Evolutionary conservation across 2,113 vertebrate genomes (phyloP).

Genomic region (Trichomycterus rosablanca): DNA sequence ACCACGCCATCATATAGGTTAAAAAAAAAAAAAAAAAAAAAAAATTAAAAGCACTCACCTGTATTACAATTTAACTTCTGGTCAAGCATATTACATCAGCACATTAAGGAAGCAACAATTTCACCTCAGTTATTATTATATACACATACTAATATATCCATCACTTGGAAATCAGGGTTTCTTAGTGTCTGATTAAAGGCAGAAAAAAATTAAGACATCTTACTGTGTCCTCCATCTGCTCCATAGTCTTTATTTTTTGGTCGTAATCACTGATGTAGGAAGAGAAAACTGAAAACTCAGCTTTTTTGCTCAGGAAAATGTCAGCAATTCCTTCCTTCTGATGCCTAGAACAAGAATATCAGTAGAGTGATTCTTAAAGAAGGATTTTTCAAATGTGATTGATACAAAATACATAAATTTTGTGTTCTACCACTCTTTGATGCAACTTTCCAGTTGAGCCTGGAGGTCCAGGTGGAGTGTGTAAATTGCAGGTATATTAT

Average conservation of each 20-base stretch:
- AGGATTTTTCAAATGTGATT: background rate
- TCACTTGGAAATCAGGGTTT: background rate
- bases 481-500: slow-evolving; percentile 35
- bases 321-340: slow-evolving; percentile 42
- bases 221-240: slow-evolving; percentile 42
- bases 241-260: slow-evolving; percentile 25
- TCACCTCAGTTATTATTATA: no score
- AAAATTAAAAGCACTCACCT: no score
- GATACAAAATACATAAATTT: background rate
- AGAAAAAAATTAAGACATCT: slow-evolving; percentile 15
- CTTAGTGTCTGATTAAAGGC: slow-evolving; percentile 4
- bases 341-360: slow-evolving; percentile 27
- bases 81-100: no score
- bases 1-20: no score
- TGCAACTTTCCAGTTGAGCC: slow-evolving; percentile 28
- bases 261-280: slow-evolving; percentile 40
- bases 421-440: slow-evolving; percentile 40
- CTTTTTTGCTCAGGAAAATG: slow-evolving; percentile 36
- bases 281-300: slow-evolving; percentile 35
- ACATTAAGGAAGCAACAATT: no score
- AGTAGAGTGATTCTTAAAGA: background rate
- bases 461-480: slow-evolving; percentile 35
- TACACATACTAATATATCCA: no score
- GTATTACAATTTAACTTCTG: no score
- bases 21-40: no score